Percentiles rank a stretch among this genome's conserved stretches.
Conservation (phyloP, 1,140 invertebrate genomes). For the Bombus polaris region DNA sequence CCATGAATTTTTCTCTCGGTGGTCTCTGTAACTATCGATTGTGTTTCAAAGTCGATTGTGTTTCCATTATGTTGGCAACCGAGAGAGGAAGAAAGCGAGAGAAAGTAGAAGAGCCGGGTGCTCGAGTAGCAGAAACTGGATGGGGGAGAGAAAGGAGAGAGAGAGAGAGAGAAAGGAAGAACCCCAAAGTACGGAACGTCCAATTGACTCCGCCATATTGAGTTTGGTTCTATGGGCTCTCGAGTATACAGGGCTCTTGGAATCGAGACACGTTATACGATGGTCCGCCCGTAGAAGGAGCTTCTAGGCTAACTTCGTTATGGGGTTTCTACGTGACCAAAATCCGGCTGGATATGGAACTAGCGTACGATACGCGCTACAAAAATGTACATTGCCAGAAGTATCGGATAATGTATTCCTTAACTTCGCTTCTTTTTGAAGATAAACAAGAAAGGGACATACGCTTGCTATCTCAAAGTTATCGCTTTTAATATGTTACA, state of each 20-base stretch:
- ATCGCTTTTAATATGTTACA: background rate
- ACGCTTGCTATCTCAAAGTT: background rate
- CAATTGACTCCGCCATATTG: slow-evolving; percentile 81
- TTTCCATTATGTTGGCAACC: slow-evolving; percentile 66
- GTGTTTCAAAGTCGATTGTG: slow-evolving; percentile 74
- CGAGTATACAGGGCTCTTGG: slow-evolving; percentile 74
- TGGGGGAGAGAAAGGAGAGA: slow-evolving; percentile 52
- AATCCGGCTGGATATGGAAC: slow-evolving; percentile 65
- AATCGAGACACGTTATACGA: slow-evolving; percentile 70
- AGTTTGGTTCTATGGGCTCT: slow-evolving; percentile 80
- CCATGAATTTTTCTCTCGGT: slow-evolving; percentile 64
- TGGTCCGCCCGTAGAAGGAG: slow-evolving; percentile 67
- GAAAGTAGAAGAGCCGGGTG: slow-evolving; percentile 24
- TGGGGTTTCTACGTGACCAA: slow-evolving; percentile 77
- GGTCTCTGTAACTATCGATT: slow-evolving; percentile 71
- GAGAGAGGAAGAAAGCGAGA: slow-evolving; percentile 51
- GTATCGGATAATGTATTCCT: background rate
- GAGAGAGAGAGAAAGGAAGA: slow-evolving; percentile 47
- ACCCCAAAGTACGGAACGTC: slow-evolving; percentile 72
- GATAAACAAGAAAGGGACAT: too few species aligned
- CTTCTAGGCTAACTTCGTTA: slow-evolving; percentile 76
- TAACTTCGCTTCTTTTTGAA: background rate
- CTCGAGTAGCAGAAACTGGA: slow-evolving; percentile 4
- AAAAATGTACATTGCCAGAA: background rate
- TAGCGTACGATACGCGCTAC: slow-evolving; percentile 13